phyloP scores from a whole-genome alignment of 2,797 vertebrate species.

The Tokudaia muenninki region DNA sequence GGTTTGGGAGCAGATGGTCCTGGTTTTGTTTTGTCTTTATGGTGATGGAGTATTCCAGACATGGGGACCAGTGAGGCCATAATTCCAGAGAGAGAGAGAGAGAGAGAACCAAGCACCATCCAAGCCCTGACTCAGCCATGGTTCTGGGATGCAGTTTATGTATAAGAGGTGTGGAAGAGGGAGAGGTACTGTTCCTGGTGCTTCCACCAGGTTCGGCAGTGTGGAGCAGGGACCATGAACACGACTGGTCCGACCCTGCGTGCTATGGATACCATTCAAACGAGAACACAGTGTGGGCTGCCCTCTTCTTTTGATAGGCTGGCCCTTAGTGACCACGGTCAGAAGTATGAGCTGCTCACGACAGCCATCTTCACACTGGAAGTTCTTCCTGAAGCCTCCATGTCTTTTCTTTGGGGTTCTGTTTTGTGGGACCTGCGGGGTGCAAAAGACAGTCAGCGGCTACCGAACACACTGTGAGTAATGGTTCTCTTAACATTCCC shows the following conservation, averaged over 20 bases:
- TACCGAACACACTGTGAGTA: fast-evolving
- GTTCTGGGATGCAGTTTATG: background rate
- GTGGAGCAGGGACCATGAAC: fast-evolving
- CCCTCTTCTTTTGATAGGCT: background rate
- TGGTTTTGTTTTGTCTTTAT: background rate
- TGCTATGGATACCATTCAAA: too few relatives aligned
- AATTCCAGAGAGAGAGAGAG: background rate
- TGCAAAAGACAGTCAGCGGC: background rate
- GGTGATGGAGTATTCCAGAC: background rate
- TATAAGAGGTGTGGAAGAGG: background rate
- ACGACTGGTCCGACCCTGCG: background rate
- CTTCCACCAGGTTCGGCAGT: background rate
- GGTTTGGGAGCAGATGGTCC: background rate
- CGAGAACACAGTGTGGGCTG: background rate
- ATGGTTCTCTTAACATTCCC: background rate
- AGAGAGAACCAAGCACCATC: background rate
- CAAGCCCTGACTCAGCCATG: background rate
- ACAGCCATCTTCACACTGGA: background rate
- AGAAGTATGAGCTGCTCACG: background rate
- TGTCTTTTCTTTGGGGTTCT: background rate
- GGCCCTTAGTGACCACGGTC: background rate
- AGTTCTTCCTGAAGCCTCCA: background rate
- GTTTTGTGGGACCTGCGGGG: background rate
- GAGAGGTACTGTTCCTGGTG: background rate
- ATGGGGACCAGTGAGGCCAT: background rate